Conservation (phyloP, 2,113 vertebrate species). For the Trogon melanurus region DNA sequence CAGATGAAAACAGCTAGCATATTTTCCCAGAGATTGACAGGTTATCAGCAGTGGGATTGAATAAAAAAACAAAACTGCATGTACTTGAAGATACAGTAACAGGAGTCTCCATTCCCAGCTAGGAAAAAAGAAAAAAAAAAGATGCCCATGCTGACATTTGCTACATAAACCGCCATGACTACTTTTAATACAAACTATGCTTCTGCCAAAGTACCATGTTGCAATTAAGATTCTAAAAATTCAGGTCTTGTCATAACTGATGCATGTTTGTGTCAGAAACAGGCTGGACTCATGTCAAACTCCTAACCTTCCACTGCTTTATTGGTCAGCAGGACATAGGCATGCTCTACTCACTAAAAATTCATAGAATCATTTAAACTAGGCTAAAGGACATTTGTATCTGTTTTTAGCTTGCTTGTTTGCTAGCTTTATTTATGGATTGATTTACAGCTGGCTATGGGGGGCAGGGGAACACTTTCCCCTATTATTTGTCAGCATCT, state of each 20-base stretch:
- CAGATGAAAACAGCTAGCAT: not conserved
- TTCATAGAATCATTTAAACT: not conserved
- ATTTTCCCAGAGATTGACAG: not conserved
- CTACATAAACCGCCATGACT: not conserved
- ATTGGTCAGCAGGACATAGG: not conserved
- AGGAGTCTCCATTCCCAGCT: not conserved
- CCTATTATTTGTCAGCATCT: not conserved
- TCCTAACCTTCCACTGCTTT: not conserved
- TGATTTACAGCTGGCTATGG: not conserved
- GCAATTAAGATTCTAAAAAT: not conserved
- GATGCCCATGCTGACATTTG: not conserved
- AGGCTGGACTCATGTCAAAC: not conserved
- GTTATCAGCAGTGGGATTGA: not conserved
- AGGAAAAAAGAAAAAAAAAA: not conserved
- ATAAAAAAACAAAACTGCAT: not conserved
- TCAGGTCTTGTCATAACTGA: not conserved
- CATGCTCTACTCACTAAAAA: not conserved
- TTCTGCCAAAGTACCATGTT: not conserved
- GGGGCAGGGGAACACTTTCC: not conserved
- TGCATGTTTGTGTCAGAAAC: not conserved
- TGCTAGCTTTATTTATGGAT: not conserved
- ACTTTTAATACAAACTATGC: not conserved
- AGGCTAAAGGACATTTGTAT: not conserved
- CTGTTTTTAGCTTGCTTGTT: not conserved
- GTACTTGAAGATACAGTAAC: not conserved